These are phyloP conservation scores for Drosophila pectinifera DNA, from an alignment of 1,140 invertebrate species.

Conservation along the genomic window DNA sequence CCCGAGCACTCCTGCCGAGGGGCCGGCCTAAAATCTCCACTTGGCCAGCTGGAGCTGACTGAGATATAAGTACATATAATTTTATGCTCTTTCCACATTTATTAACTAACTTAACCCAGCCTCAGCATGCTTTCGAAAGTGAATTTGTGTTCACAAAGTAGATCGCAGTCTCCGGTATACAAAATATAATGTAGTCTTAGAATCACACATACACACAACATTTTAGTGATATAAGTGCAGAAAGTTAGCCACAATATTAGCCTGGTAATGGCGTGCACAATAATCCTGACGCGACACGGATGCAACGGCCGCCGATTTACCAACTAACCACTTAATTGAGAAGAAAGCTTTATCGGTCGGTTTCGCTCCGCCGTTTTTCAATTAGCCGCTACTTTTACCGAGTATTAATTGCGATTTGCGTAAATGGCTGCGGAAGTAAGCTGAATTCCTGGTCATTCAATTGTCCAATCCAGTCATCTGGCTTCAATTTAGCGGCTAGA, in stretches of 20 bases:
- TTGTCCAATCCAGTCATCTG: slow-evolving; percentile 21
- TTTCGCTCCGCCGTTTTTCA: slow-evolving; percentile 41
- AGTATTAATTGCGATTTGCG: slow-evolving; percentile 40
- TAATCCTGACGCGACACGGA: not conserved
- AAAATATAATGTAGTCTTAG: not conserved
- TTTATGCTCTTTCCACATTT: slow-evolving; percentile 13
- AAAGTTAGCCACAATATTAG: not conserved
- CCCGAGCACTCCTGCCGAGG: not conserved
- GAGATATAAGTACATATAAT: slow-evolving; percentile 38
- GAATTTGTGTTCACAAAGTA: slow-evolving; percentile 36
- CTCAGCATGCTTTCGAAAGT: slow-evolving; percentile 44
- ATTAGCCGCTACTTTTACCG: slow-evolving; percentile 38
- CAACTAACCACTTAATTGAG: not conserved
- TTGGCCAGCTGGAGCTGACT: not conserved
- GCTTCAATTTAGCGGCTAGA: slow-evolving; percentile 32
- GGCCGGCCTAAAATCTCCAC: too few species aligned
- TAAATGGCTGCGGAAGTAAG: slow-evolving; percentile 66
- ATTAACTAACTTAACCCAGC: slow-evolving; percentile 10
- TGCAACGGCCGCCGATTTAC: not conserved
- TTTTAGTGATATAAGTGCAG: not conserved
- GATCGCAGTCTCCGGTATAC: too few species aligned
- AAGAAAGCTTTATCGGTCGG: slow-evolving; percentile 9
- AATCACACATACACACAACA: not conserved
- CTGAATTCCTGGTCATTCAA: slow-evolving; percentile 47
- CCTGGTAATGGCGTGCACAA: too few species aligned